Evolutionary conservation across 2,888 invertebrate species (phyloP).

Genomic region (Resseliella maxima): DNA sequence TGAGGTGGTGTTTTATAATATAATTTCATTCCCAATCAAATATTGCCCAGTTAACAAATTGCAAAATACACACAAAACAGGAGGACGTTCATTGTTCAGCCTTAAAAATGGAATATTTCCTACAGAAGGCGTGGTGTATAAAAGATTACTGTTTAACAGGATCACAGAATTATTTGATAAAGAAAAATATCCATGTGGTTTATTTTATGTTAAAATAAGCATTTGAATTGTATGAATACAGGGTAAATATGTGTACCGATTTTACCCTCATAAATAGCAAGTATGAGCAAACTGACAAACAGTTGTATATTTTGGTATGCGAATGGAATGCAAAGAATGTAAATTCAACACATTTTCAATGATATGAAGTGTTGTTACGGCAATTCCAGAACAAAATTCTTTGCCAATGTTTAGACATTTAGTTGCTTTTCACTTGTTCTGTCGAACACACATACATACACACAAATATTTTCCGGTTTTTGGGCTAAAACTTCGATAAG

Average conservation of each 20-base stretch:
- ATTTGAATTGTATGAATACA: neutral
- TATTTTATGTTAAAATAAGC: neutral
- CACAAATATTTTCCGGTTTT: neutral
- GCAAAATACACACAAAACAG: neutral
- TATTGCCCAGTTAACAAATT: slow-evolving; percentile 29
- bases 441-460: too few species aligned
- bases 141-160: slow-evolving; percentile 57
- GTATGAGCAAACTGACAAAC: neutral
- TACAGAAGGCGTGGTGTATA: slow-evolving; percentile 57
- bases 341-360: neutral
- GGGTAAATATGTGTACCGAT: neutral
- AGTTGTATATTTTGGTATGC: neutral
- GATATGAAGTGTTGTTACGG: slow-evolving; percentile 34
- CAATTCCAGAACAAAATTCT: slow-evolving; percentile 27
- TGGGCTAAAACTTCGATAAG: neutral
- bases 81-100: neutral
- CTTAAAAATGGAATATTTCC: slow-evolving; percentile 43
- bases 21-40: neutral
- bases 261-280: slow-evolving; percentile 36
- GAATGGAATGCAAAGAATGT: slow-evolving; percentile 19
- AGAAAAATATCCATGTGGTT: neutral
- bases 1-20: neutral
- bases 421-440: too few species aligned
- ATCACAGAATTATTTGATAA: slow-evolving; percentile 9
- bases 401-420: slow-evolving; percentile 28